phyloP scores from a whole-genome alignment of 2,888 invertebrate genomes.

The Nemotelus pantherinus region DNA sequence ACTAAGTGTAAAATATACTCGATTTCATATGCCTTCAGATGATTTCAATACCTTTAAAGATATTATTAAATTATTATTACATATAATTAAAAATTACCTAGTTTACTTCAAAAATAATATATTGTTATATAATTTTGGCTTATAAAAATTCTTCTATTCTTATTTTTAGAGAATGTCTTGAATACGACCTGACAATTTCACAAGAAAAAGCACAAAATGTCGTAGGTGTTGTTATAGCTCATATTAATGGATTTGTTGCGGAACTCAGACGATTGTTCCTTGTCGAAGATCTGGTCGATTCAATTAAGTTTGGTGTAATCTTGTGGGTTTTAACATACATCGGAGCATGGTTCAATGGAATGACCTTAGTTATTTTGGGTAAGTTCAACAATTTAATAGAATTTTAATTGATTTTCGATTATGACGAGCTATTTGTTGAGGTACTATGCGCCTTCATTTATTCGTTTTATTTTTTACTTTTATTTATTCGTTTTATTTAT shows the following conservation, averaged over 20 bases:
- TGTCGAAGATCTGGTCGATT: conserved; percentile 96
- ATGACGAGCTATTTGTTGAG: background rate
- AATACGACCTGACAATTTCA: conserved; percentile 86
- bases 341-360: conserved; percentile 99
- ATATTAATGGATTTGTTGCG: conserved; percentile 81
- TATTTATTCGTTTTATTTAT: no score
- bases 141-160: conserved; percentile 44
- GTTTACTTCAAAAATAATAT: no score
- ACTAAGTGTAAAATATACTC: no score
- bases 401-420: conserved; percentile 3
- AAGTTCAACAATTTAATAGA: conserved; percentile 57
- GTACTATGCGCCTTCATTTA: background rate
- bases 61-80: no score
- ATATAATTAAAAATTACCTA: no score
- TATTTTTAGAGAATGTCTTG: conserved; percentile 79
- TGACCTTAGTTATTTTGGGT: conserved; percentile 97
- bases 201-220: conserved; percentile 91
- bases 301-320: conserved; percentile 92
- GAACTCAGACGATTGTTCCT: conserved; percentile 94
- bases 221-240: conserved; percentile 86
- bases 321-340: conserved; percentile 97
- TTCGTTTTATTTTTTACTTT: no score
- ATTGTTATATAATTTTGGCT: no score
- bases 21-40: no score
- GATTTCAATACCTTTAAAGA: no score